Evolutionary conservation across 2,797 vertebrate genomes (phyloP), one percentile per base, ranked within the genome.

Genomic region (Gouania willdenowi): DNA sequence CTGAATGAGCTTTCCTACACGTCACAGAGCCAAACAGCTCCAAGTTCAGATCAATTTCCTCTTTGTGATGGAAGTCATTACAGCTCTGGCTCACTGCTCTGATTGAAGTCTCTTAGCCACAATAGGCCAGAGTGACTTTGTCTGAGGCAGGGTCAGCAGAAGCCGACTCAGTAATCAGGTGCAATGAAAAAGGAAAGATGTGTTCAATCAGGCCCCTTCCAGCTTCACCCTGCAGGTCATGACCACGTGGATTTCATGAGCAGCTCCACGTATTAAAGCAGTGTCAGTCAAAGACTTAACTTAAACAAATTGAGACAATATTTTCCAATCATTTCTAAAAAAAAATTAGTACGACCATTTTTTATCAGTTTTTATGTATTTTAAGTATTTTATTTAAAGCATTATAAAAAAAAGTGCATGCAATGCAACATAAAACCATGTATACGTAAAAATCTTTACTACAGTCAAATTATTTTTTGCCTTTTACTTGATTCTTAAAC

Each of bases 81-180:
- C 47, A 36, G 58, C 49, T 39, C 29, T 1, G 28, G 36, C 51
- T 61, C 41, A 2, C 49, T 1, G 38, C 48, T 62, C 66, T 83
- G 82, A 85, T 81, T 84, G 81, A 84, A 80, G 76, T 75, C 70
- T 74, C 55, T 77, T 47, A 51, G 54, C 52, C 47, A 77, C 76
- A 78, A 73, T 65, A 44, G 45, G 20, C 25, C 2, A 10, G 26
- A 12, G 48, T 40, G 60, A 60, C 58, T 71, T 20, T 3, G 1
- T 37, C 40, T 50, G 44, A 42, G 33, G 37, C 57, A 5, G 51
- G 77, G 77, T 79, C 67, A 67, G 38, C 3, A 8, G 52, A 41
- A 52, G 60, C 8, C 17, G 1, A 41, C 30, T 38, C 47, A 3
- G 57, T 69, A 83, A 85, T 87, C 81, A 76, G 47, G 45, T 62